Conservation (phyloP, 2,113 vertebrate species). For the Tyrannus savana region DNA sequence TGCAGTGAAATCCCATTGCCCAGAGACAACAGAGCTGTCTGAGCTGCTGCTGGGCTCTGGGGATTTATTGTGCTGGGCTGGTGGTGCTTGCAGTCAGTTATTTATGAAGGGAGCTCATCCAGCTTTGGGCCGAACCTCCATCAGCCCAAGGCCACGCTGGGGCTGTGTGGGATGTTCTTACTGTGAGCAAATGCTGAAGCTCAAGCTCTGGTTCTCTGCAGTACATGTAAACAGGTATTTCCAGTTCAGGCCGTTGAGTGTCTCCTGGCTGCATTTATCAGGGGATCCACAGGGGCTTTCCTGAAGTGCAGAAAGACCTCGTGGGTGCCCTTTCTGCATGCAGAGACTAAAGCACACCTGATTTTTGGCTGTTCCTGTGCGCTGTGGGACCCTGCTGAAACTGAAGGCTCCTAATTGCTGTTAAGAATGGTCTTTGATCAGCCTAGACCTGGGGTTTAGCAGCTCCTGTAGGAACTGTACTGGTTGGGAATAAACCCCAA, state of each 20-base stretch:
- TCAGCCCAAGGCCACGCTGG: not conserved
- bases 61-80: not conserved
- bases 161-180: fast-evolving
- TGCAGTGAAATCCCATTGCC: not conserved
- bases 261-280: not conserved
- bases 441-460: not conserved
- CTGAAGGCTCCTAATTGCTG: not conserved
- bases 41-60: not conserved
- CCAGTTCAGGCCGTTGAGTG: not conserved
- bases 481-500: not conserved
- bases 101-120: not conserved
- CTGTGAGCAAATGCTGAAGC: not conserved
- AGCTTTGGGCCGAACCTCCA: not conserved
- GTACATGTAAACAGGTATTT: fast-evolving
- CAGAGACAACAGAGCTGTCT: not conserved
- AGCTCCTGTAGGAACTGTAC: not conserved
- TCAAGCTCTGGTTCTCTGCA: not conserved
- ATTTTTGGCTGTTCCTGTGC: not conserved
- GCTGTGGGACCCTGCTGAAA: not conserved
- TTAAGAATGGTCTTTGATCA: not conserved
- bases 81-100: not conserved
- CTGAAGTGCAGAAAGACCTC: not conserved
- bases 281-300: not conserved
- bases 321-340: fast-evolving
- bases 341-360: not conserved